Conservation (phyloP, 2,888 invertebrate genomes). For the Chrysolina oricalcia region DNA sequence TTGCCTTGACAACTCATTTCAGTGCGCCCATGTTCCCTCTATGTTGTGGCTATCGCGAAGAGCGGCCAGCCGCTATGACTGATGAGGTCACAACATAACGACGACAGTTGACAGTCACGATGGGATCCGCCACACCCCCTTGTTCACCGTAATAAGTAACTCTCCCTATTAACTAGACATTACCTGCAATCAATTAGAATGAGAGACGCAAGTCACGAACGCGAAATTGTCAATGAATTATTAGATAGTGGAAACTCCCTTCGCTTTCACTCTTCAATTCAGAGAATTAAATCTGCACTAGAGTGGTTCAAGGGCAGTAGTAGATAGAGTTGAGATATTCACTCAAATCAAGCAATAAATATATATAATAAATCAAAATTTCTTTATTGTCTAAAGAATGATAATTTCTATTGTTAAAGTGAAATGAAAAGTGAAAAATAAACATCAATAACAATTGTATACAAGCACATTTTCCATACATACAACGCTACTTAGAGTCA, state of each 20-base stretch:
- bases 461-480: no score
- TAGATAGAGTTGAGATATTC: not conserved
- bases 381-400: no score
- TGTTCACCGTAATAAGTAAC: constrained; percentile 53
- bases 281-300: constrained; percentile 28
- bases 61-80: constrained; percentile 55
- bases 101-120: constrained; percentile 60
- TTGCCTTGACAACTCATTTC: not conserved
- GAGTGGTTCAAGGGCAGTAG: not conserved
- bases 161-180: constrained; percentile 44
- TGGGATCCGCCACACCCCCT: constrained; percentile 61
- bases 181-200: constrained; percentile 44
- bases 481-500: no score
- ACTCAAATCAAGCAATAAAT: no score
- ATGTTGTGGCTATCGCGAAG: constrained; percentile 21
- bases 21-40: constrained; percentile 1
- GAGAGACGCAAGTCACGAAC: constrained; percentile 33
- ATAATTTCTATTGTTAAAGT: no score
- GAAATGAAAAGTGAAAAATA: no score
- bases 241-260: constrained; percentile 30
- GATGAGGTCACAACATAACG: constrained; percentile 66
- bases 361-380: no score
- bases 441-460: no score
- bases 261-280: constrained; percentile 35
- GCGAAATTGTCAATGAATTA: constrained; percentile 43